Evolutionary conservation across 2,888 invertebrate genomes (phyloP), one percentile per base, ranked within the genome.

Genomic region (Penaeus monodon): DNA sequence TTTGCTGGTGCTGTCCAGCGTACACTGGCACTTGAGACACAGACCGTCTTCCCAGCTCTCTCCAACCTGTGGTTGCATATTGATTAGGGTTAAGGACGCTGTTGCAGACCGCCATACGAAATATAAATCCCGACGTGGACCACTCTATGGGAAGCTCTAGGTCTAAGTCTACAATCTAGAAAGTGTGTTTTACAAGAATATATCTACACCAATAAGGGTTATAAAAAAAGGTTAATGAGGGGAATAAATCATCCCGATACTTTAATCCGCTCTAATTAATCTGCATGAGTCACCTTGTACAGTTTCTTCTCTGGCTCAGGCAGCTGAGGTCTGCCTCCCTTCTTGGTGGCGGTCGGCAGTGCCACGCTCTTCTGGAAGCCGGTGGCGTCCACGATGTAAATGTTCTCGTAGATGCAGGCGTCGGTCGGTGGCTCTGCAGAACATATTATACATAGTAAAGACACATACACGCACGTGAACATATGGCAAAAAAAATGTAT

Each of bases 41-140:
- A 95, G 95, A 0, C 96, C 96, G 92, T 96, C 96, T 88, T 93
- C 91, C 96, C 96, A 96, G 0, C 92, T 93, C 1, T 94, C 93
- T 22, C 95, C 94, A 74, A 93, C 89, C 94, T 94, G 90, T 0
- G 76, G 77, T 85, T 24, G 88, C 57, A 20, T 57, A 20, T 57
- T 57, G 57, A 57, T 57, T 57, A 17, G 14, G 57, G 17, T 57
- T 57, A 20, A 57, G 57, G 57, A 57, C 57, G 17, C 17, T 57
- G 57, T 20, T 17, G 57, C 17, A 20, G 14, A 57, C 57, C 57
- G 57, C 57, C 57, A 57, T 20, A 1, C 17, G 14, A 57, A 57
- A 14, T 17, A 20, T 20, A 57, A 17, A 57, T 57, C 12, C 57
- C 17, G 10, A 44, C 10, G 44, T 17, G 57, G 17, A 57, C 17